phyloP scores from a whole-genome alignment of 2,113 vertebrate species.

The Oophaga pumilio region DNA sequence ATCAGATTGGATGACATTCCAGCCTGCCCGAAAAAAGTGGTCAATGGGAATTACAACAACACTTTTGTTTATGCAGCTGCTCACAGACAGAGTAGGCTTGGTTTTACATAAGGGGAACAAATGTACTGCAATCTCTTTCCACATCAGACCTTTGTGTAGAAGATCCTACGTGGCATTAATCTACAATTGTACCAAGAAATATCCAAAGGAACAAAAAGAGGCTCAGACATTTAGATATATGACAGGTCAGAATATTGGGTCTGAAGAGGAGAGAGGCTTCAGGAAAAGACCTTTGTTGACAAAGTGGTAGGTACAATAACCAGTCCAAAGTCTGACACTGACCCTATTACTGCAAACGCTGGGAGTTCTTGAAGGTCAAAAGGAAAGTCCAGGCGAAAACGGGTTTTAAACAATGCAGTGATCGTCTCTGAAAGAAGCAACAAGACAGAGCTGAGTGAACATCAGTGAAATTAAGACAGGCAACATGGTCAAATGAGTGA shows the following conservation, averaged over 20 bases:
- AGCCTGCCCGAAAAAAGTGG: background rate
- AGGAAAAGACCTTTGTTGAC: background rate
- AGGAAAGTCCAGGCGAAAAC: constrained; percentile 94
- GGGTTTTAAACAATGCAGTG: constrained; percentile 95
- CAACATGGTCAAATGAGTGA: background rate
- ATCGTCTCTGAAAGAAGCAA: constrained; percentile 84
- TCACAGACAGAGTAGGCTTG: constrained; percentile 18
- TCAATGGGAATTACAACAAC: constrained; percentile 20
- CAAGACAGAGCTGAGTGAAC: background rate
- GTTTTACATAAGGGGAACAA: constrained; percentile 27
- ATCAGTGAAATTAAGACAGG: background rate
- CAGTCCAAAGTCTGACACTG: constrained; percentile 59
- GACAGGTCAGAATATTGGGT: background rate
- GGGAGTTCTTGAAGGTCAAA: constrained; percentile 98
- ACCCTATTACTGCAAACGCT: constrained; percentile 96
- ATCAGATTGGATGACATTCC: constrained; percentile 25
- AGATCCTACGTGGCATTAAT: background rate
- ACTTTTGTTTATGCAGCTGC: constrained; percentile 2
- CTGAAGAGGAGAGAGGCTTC: background rate
- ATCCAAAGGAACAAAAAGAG: background rate
- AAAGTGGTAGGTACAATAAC: background rate
- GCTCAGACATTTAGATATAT: background rate
- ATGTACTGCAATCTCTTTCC: background rate
- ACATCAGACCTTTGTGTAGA: background rate
- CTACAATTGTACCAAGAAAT: background rate